A percentile compares a stretch with the other conserved stretches of the same genome.
phyloP scores from a whole-genome alignment of 2,888 invertebrate genomes.

The Leptinotarsa juncta region DNA sequence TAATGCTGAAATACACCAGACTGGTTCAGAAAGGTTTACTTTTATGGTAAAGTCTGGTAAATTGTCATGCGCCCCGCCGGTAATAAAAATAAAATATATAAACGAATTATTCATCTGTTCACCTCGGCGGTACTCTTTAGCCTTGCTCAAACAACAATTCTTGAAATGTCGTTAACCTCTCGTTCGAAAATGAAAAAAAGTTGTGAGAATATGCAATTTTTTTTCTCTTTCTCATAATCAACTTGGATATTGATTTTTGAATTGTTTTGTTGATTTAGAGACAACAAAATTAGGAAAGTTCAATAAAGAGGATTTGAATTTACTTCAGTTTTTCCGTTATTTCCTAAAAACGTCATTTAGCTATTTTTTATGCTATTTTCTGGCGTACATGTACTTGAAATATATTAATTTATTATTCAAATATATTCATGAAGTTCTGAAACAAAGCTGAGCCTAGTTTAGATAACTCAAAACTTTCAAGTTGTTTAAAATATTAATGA shows the following conservation, averaged over 20 bases:
- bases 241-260: not conserved
- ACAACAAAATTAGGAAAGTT: no score
- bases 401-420: no score
- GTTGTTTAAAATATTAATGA: no score
- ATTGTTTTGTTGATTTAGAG: not conserved
- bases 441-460: no score
- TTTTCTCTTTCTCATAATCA: not conserved
- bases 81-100: constrained; percentile 22
- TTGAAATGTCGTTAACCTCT: constrained; percentile 18
- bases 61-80: constrained; percentile 1
- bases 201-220: not conserved
- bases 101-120: constrained; percentile 21
- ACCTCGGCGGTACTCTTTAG: constrained; percentile 6
- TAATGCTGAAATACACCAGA: not conserved
- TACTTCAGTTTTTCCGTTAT: no score
- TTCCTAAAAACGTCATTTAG: no score
- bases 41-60: constrained; percentile 20
- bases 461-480: no score
- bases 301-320: no score
- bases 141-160: constrained; percentile 7
- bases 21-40: constrained; percentile 8
- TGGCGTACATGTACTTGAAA: no score
- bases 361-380: no score
- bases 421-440: no score
- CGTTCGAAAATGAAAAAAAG: not conserved